Conservation (phyloP, 2,888 invertebrate species). For the Gerris lacustris region DNA sequence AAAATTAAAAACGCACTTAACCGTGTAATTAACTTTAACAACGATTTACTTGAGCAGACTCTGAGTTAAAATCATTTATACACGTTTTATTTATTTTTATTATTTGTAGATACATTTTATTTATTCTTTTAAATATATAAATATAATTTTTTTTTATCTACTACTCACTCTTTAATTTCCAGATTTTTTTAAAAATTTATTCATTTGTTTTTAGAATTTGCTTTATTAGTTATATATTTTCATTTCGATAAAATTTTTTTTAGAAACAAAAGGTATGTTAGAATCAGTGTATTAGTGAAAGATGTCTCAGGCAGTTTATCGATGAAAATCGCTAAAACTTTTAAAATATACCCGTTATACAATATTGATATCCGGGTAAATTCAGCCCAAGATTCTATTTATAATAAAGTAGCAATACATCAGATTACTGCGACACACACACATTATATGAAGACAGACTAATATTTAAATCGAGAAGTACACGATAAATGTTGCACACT, state of each 20-base stretch:
- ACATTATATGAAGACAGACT: no score
- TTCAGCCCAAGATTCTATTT: no score
- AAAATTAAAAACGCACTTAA: not conserved
- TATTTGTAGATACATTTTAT: not conserved
- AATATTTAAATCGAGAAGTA: no score
- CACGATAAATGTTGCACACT: no score
- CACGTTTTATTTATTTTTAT: not conserved
- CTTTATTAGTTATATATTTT: not conserved
- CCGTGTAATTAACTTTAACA: not conserved
- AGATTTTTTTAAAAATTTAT: not conserved
- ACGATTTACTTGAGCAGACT: not conserved
- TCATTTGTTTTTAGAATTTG: not conserved
- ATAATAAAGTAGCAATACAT: no score
- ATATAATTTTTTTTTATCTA: not conserved
- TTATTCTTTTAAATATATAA: not conserved
- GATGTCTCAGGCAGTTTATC: no score
- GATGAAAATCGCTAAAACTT: no score
- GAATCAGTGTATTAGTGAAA: no score
- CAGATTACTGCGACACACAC: no score
- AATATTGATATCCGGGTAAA: no score
- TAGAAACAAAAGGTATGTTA: no score
- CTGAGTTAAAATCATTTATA: not conserved
- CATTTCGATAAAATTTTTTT: not conserved
- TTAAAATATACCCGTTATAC: no score
- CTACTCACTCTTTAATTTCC: conserved; percentile 1